Conservation (phyloP, 2,797 vertebrate species). For the Mus minutoides region DNA sequence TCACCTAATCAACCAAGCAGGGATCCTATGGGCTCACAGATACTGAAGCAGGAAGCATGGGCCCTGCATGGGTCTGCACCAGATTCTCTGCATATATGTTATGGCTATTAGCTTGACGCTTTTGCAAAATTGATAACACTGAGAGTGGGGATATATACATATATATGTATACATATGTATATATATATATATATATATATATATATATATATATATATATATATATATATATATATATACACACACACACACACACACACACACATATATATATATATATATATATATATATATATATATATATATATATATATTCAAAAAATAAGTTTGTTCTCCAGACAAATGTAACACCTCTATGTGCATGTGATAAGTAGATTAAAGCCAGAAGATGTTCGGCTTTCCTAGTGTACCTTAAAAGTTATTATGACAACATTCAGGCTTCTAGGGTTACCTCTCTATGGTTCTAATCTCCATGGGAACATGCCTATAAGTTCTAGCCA, state of each 20-base stretch:
- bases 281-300: background rate
- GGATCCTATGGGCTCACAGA: background rate
- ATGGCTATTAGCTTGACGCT: background rate
- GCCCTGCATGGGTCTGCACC: background rate
- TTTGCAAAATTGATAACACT: background rate
- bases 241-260: no score
- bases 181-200: background rate
- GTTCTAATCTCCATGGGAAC: background rate
- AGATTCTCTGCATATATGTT: background rate
- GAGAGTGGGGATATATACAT: background rate
- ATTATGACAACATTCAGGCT: background rate
- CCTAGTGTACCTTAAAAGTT: background rate
- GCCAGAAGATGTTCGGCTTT: background rate
- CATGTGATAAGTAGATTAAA: constrained; percentile 1
- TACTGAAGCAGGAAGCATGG: background rate
- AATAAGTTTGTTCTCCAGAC: background rate
- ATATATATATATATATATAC: background rate
- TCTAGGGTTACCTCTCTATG: background rate
- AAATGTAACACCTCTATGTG: constrained; percentile 4
- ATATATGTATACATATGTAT: background rate
- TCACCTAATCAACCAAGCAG: background rate
- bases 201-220: background rate
- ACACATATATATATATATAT: background rate
- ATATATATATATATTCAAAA: background rate
- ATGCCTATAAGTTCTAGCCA: background rate